Base-by-base conservation (phyloP, 1,140 invertebrate species). In the Microplitis demolitor region DNA sequence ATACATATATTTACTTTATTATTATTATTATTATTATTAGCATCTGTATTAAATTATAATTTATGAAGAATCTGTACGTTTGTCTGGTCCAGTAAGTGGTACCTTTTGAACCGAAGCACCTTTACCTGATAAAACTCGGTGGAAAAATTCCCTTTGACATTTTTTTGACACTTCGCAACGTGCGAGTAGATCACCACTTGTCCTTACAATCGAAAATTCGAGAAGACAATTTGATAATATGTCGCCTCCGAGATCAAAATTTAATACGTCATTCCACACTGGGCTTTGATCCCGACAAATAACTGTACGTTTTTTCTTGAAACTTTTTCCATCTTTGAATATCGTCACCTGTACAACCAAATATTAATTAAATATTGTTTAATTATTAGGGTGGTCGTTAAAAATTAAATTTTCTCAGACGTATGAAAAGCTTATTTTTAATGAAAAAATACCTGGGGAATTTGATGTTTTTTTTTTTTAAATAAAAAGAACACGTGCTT, bases 231-330 rank as follows among this genome's bases (percentile, higher is more conserved):
- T 88, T 50, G 87, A 86, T 4, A 91, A 77, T 13, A 84, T 89
- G 34, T 92, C 91, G 37, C 89, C 88, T 14, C 88, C 84, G 71
- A 95, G 89, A 84, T 96, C 94, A 79, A 96, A 97, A 14, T 93
- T 92, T 73, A 97, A 87, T 0, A 93, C 95, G 80, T 96, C 95
- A 82, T 96, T 96, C 85, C 95, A 96, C 0, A 96, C 93, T 0
- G 95, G 95, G 84, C 91, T 93, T 0, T 94, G 88, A 76, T 95
- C 95, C 74, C 94, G 90, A 79, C 94, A 93, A 0, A 96, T 93
- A 35, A 93, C 93, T 0, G 96, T 96, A 87, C 96, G 97, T 85
- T 96, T 97, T 86, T 96, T 96, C 87, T 96, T 97, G 72, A 92
- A 89, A 74, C 89, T 89, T 81, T 92, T 93, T 14, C 92, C 92